Base-by-base conservation (phyloP, 2,888 invertebrate species). In the Drosophila anomalata region DNA sequence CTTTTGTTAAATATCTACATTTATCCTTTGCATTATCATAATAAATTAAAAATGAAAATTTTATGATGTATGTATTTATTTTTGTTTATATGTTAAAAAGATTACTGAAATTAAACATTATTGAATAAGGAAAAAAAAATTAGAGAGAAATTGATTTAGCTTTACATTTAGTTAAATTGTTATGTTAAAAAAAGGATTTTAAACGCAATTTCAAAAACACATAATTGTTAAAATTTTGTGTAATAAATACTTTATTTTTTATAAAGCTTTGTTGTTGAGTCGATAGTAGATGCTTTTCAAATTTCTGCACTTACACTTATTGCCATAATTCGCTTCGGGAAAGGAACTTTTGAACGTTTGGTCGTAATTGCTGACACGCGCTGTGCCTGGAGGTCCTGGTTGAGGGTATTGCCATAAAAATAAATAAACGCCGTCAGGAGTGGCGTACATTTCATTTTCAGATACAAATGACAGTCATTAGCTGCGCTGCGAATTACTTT, bases 381-480 rank as follows among this genome's bases (percentile, higher is more conserved):
- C 44, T 61, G 63, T 48, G 61, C 44, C 71, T 56, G 52, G 48
- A 36, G 51, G 71, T 62, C 60, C 24, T 55, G 61, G 57, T 44
- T 58, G 47, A 52, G 61, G 58, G 61, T 61, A 54, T 61, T 57
- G 69, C 71, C 68, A 85, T 82, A 75, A 73, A 85, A 85, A 85
- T 79, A 85, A 77, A 79, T 79, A 85, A 77, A 71, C 55, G 73
- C 62, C 69, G 66, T 48, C 75, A 70, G 72, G 71, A 71, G 52
- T 71, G 74, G 70, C 54, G 70, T 63, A 77, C 79, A 79, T 75
- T 79, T 79, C 70, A 72, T 76, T 79, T 74, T 52, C 56, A 62
- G 50, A 75, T 81, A 81, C 69, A 81, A 84, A 84, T 81, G 85
- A 72, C 69, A 72, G 78, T 83, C 84, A 83, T 83, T 80, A 84